These are phyloP conservation scores for Drosophila persimilis DNA, from an alignment of 1,140 invertebrate species.

Conservation along the genomic window DNA sequence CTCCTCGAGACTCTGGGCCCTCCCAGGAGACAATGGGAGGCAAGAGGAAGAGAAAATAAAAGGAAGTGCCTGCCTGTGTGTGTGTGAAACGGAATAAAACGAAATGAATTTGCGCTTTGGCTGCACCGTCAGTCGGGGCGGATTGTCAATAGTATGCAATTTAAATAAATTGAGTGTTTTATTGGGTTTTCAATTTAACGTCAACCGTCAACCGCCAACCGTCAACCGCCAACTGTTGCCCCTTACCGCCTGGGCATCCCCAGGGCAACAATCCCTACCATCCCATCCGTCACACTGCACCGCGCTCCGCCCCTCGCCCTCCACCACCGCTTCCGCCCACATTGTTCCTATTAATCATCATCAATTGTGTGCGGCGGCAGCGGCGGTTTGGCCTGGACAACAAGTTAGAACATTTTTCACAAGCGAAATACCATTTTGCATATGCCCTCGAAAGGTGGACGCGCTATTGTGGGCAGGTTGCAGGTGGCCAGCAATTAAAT, in stretches of 20 bases:
- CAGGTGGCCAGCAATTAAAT: conserved; percentile 57
- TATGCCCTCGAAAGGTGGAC: too few relatives aligned
- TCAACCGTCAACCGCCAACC: conserved; percentile 1
- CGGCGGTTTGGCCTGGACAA: conserved; percentile 13
- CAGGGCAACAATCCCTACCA: too few relatives aligned
- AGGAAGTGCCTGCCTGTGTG: neutral
- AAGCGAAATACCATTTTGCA: conserved; percentile 17
- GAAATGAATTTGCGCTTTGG: conserved; percentile 28
- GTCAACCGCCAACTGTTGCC: neutral
- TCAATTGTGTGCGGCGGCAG: conserved; percentile 15
- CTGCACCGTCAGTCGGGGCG: conserved; percentile 1
- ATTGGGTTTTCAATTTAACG: conserved; percentile 78
- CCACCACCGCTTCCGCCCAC: neutral
- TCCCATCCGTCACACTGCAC: too few relatives aligned
- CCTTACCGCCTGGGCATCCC: conserved; percentile 1
- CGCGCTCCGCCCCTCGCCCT: too few relatives aligned
- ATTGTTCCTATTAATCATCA: conserved; percentile 41
- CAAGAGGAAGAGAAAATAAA: conserved; percentile 6
- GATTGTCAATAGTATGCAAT: conserved; percentile 80
- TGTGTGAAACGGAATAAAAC: conserved; percentile 37
- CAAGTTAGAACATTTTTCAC: conserved; percentile 28
- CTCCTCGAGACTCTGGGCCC: neutral
- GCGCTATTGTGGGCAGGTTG: neutral
- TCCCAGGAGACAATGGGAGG: conserved; percentile 24
- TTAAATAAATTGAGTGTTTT: conserved; percentile 82